A percentile compares a stretch with the other conserved stretches of the same genome.
These are phyloP conservation scores for Xestia sexstrigata DNA, from an alignment of 2,888 invertebrate species.

Conservation along the genomic window DNA sequence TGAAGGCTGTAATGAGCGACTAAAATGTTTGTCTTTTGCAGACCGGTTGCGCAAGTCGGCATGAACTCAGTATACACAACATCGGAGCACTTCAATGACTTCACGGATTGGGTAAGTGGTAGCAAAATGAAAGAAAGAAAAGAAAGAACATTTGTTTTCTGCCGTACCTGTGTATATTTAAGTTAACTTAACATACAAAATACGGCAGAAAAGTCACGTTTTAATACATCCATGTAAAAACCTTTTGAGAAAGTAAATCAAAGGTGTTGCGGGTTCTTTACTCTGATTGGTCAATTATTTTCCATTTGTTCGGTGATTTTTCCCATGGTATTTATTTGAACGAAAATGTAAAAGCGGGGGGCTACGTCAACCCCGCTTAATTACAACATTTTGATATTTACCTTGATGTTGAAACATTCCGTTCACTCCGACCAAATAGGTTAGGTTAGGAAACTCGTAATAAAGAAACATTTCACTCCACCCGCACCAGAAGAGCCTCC, in stretches of 20 bases:
- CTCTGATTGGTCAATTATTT: no score
- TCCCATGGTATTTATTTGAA: no score
- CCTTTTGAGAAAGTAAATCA: background rate
- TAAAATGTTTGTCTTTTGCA: background rate
- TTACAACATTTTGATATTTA: no score
- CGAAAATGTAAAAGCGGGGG: no score
- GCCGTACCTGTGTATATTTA: background rate
- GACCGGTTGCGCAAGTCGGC: background rate
- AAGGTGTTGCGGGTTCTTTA: background rate
- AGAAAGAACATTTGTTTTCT: background rate
- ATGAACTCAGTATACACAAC: background rate
- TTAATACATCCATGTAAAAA: background rate
- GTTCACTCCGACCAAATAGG: no score
- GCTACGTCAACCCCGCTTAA: no score
- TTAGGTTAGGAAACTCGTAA: background rate
- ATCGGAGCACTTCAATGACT: background rate
- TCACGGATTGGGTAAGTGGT: constrained; percentile 1
- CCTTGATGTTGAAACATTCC: no score
- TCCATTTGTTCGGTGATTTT: no score
- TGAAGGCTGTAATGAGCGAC: background rate
- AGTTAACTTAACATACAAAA: background rate
- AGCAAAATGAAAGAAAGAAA: no score
- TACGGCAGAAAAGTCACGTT: background rate
- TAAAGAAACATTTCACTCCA: background rate
- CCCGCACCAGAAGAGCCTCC: background rate